Conservation (phyloP, 2,113 vertebrate species). For the Antigone vipio region DNA sequence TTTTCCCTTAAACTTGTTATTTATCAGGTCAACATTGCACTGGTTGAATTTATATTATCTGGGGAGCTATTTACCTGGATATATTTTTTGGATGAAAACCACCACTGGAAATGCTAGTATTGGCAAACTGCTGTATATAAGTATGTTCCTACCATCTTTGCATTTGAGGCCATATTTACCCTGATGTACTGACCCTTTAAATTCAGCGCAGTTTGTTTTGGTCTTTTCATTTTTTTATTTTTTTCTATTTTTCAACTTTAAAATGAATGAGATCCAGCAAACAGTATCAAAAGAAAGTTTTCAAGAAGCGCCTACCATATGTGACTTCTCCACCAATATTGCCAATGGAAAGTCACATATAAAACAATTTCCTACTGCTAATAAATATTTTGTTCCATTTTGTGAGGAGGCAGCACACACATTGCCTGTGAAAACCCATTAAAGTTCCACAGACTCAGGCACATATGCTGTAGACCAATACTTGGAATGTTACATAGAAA, state of each 20-base stretch:
- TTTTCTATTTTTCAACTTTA: not conserved
- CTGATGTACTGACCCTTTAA: not conserved
- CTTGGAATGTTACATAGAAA: not conserved
- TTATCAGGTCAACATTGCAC: not conserved
- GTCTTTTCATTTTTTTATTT: not conserved
- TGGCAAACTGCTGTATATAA: not conserved
- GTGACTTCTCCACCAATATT: not conserved
- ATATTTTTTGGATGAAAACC: not conserved
- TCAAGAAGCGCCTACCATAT: not conserved
- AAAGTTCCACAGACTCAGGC: not conserved
- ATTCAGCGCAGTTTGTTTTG: not conserved
- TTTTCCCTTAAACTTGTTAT: not conserved
- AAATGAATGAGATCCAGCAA: not conserved
- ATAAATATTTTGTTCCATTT: slow-evolving; percentile 11
- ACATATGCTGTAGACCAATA: not conserved
- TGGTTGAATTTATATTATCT: not conserved
- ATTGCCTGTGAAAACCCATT: not conserved
- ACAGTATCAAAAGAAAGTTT: not conserved
- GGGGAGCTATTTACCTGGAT: not conserved
- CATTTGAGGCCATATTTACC: not conserved
- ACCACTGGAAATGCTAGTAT: not conserved
- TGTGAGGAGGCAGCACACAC: not conserved
- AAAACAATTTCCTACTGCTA: not conserved
- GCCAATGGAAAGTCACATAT: not conserved
- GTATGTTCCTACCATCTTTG: not conserved